These are phyloP conservation scores for Castor canadensis DNA, from an alignment of 2,113 vertebrate species.

Conservation along the genomic window DNA sequence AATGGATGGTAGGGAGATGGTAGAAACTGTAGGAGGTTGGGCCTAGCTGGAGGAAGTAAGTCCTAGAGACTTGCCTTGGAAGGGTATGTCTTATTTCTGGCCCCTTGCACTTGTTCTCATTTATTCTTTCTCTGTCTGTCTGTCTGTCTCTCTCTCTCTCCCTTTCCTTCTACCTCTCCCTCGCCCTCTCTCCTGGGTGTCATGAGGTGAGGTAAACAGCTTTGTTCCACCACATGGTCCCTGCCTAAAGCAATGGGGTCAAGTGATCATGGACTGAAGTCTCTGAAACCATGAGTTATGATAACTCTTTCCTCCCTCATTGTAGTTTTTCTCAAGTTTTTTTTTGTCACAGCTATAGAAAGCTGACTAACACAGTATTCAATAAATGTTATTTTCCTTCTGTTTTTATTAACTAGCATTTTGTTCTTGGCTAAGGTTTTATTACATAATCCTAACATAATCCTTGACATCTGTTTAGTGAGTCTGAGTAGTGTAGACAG, in stretches of 20 bases:
- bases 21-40: not conserved
- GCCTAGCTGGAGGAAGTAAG: not conserved
- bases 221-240: not conserved
- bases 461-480: not conserved
- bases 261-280: not conserved
- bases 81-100: too few species aligned
- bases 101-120: not conserved
- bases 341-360: not conserved
- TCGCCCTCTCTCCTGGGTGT: not conserved
- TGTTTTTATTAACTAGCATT: not conserved
- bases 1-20: not conserved
- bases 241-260: not conserved
- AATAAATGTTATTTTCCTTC: not conserved
- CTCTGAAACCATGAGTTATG: not conserved
- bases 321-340: not conserved
- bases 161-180: too few species aligned
- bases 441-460: not conserved
- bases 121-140: not conserved
- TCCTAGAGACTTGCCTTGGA: not conserved
- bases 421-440: not conserved
- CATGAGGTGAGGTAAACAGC: not conserved
- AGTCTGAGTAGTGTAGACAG: not conserved
- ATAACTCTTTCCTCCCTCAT: not conserved
- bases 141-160: accelerated
- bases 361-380: not conserved